Base-by-base conservation (phyloP, 2,113 vertebrate species). In the Cygnus buccinator region DNA sequence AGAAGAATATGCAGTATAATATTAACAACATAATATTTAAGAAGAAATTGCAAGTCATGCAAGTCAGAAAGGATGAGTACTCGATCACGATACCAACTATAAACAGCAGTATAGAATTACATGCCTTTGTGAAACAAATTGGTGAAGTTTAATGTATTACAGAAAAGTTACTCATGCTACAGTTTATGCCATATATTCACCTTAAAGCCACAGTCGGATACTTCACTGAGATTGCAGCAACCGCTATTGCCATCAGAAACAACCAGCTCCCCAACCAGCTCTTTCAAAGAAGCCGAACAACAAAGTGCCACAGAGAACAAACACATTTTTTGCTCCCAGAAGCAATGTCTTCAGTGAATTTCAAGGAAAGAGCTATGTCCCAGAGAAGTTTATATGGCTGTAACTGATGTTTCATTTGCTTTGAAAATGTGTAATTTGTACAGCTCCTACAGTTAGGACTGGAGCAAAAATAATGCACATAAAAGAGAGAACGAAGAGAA, bases 221-320 rank as follows among this genome's bases (percentile, higher is more conserved):
- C 59, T 55, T 92, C 66, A 66, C 2, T 67, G 1, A 0, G 63
- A 28, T 29, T 71, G 89, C 73, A 95, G 48, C 57, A 78, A 28
- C 70, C 84, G 55, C 80, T 26, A 10, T 2, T 6, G 1, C 74
- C 57, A 73, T 52, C 87, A 91, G 52, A 63, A 89, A 13, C 65
- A 84, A 33, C 52, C 22, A 79, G 31, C 48, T 82, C 71, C 81
- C 84, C 41, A 84, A 52, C n/a, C n/a, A 71, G 35, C 39, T 82
- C 28, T 68, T 96, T 90, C 85, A 78, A 87, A 54, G 39, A 90
- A 93, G 89, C 16, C 57, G 85, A 91, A 87, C 67, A 94, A 93
- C 50, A 23, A 87, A 90, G 66, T 73, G 78, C 10, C 71, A 87
- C 35, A 20, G 41, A 89, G 50, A 94, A 87, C 23, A 91, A 84